Evolutionary conservation across 2,113 vertebrate species (phyloP).

Genomic region (Mustelus asterias): DNA sequence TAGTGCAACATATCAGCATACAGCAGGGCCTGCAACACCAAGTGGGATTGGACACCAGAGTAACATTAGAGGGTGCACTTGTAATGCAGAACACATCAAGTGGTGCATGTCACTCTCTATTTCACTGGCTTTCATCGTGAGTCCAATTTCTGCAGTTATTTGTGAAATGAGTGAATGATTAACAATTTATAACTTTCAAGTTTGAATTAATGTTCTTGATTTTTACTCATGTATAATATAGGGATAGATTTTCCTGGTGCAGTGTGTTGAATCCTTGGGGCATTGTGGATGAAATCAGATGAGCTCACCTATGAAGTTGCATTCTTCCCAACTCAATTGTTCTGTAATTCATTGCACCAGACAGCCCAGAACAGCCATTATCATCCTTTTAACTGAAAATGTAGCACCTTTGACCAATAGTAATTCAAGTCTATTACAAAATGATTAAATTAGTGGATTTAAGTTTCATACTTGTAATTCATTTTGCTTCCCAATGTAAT

Average conservation of each 20-base stretch:
- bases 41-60: background rate
- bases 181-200: background rate
- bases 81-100: background rate
- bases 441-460: background rate
- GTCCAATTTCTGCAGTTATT: background rate
- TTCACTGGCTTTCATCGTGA: background rate
- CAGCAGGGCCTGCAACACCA: background rate
- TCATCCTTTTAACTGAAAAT: too few relatives aligned
- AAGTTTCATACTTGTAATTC: background rate
- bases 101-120: background rate
- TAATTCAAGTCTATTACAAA: background rate
- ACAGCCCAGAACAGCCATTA: background rate
- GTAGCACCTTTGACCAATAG: background rate
- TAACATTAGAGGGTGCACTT: slow-evolving; percentile 2
- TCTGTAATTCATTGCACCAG: background rate
- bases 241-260: background rate
- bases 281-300: background rate
- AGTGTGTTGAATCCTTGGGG: background rate
- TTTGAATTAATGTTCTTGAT: background rate
- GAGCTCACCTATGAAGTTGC: background rate
- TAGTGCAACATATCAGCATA: background rate
- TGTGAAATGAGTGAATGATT: background rate
- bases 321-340: background rate
- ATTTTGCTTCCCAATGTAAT: background rate
- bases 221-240: background rate